These are phyloP conservation scores for Hermatobates lingyangjiaoensis DNA, from an alignment of 1,140 invertebrate species.

Conservation along the genomic window DNA sequence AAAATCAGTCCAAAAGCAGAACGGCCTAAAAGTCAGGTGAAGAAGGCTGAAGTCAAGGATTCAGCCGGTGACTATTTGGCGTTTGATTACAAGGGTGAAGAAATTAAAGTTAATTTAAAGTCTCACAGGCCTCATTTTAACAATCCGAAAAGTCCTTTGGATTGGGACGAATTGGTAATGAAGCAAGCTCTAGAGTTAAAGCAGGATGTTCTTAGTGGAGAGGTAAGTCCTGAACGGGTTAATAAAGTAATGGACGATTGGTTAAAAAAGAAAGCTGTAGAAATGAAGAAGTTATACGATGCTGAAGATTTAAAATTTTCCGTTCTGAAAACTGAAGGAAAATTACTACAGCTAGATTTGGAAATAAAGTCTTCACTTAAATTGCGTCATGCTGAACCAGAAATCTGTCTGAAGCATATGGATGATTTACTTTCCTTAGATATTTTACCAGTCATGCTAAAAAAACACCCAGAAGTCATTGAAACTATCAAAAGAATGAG, in stretches of 20 bases:
- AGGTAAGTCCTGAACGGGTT: conserved; percentile 35
- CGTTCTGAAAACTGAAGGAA: conserved; percentile 34
- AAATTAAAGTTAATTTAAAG: conserved; percentile 36
- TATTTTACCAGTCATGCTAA: conserved; percentile 55
- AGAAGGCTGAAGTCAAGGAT: not conserved
- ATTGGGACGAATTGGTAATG: conserved; percentile 37
- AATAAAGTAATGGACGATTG: conserved; percentile 29
- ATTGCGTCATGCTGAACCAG: conserved; percentile 40
- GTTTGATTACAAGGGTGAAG: conserved; percentile 27
- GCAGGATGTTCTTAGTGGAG: conserved; percentile 34
- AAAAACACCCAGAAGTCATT: conserved; percentile 66
- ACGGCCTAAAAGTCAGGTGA: not conserved
- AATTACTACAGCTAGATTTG: conserved; percentile 48
- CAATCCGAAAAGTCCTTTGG: conserved; percentile 28
- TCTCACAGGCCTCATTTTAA: conserved; percentile 27
- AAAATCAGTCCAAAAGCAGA: not conserved
- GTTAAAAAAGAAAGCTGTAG: conserved; percentile 27
- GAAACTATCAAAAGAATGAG: conserved; percentile 45
- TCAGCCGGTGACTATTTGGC: not conserved
- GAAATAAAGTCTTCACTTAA: conserved; percentile 49
- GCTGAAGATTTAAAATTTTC: conserved; percentile 9
- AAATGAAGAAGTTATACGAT: conserved; percentile 17
- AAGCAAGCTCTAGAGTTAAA: conserved; percentile 36
- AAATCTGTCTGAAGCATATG: conserved; percentile 36
- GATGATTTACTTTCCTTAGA: conserved; percentile 40